Conservation (phyloP, 2,888 invertebrate species). For the Leptothorax acervorum region DNA sequence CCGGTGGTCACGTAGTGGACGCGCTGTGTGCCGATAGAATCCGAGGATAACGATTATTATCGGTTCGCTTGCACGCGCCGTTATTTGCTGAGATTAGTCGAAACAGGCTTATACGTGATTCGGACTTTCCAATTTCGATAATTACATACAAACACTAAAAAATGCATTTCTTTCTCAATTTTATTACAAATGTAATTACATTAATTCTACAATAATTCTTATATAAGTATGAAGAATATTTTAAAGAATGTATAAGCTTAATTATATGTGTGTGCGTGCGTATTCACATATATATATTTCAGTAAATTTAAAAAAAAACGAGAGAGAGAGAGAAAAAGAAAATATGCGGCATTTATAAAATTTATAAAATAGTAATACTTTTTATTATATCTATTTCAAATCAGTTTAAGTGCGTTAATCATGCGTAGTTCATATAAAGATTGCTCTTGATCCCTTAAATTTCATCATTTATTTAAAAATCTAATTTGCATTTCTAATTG, state of each 20-base stretch:
- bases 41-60: conserved; percentile 32
- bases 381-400: background rate
- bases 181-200: background rate
- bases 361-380: no score
- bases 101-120: conserved; percentile 17
- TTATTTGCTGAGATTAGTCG: conserved; percentile 41
- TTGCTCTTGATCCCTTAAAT: background rate
- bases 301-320: background rate
- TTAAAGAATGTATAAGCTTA: background rate
- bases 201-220: background rate
- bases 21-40: conserved; percentile 31
- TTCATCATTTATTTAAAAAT: background rate
- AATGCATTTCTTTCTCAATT: background rate
- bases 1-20: conserved; percentile 71
- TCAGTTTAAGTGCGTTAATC: background rate
- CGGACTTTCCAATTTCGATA: conserved; percentile 14
- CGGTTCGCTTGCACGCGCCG: conserved; percentile 28
- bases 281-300: background rate
- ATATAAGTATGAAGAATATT: background rate
- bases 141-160: background rate
- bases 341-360: no score
- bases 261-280: no score
- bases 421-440: background rate
- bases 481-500: background rate
- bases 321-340: no score